phyloP scores from a whole-genome alignment of 2,888 invertebrate genomes.

The Lepidocyrtinus sp. region DNA sequence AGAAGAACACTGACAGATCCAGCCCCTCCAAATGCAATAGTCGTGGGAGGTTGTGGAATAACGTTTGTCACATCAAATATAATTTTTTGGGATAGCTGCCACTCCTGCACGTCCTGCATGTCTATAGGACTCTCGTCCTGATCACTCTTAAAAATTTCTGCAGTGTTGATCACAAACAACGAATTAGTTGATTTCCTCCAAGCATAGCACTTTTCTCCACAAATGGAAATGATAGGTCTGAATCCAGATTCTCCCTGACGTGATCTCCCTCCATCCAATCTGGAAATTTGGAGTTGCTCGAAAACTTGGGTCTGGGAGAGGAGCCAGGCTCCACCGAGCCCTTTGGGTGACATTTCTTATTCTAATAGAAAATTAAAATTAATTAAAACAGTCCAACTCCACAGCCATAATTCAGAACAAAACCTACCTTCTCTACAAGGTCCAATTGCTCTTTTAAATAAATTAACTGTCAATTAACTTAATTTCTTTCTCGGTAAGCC shows the following conservation, averaged over 20 bases:
- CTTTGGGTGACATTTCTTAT: conserved; percentile 30
- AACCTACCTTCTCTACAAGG: no score
- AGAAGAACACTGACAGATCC: conserved; percentile 35
- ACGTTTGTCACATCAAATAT: conserved; percentile 40
- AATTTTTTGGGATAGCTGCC: conserved; percentile 44
- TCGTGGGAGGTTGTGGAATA: conserved; percentile 2
- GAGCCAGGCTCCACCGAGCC: conserved; percentile 37
- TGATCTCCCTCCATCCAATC: background rate
- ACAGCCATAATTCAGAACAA: no score
- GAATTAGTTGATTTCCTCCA: conserved; percentile 45
- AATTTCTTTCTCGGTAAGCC: no score
- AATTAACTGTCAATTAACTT: no score
- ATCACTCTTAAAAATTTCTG: conserved; percentile 24
- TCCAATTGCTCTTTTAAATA: no score
- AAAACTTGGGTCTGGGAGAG: conserved; percentile 38
- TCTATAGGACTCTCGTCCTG: conserved; percentile 3
- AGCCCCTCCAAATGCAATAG: conserved; percentile 21
- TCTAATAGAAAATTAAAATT: background rate
- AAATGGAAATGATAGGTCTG: conserved; percentile 29
- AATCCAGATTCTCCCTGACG: background rate
- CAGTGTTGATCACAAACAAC: conserved; percentile 29
- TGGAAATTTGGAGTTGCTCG: conserved; percentile 16
- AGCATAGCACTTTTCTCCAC: conserved; percentile 46
- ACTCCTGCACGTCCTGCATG: conserved; percentile 33
- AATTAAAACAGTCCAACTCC: no score